These are phyloP conservation scores for Drosophila mettleri DNA, from an alignment of 2,888 invertebrate species.

Conservation along the genomic window DNA sequence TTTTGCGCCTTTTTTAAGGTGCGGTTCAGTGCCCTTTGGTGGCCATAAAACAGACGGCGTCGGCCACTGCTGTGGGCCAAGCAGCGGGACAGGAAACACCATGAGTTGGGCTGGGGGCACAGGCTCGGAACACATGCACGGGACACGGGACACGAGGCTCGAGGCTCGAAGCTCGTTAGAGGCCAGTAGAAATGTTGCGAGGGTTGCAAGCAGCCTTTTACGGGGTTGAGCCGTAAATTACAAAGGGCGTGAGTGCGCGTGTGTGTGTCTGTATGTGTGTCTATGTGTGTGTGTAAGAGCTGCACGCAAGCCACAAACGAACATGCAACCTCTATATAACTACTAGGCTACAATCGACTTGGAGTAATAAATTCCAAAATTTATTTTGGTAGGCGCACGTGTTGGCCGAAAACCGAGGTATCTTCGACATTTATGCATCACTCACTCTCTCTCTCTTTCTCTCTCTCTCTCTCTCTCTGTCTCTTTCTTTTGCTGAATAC, in stretches of 20 bases:
- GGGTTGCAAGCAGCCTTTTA: constrained; percentile 61
- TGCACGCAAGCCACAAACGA: constrained; percentile 72
- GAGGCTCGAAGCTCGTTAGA: constrained; percentile 52
- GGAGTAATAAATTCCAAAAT: constrained; percentile 63
- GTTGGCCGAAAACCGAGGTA: constrained; percentile 1
- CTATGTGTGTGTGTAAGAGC: constrained; percentile 10
- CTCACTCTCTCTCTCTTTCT: background rate
- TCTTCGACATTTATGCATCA: background rate
- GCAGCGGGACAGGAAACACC: constrained; percentile 60
- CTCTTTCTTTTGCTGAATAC: background rate
- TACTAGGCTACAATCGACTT: constrained; percentile 2
- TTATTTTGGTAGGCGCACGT: constrained; percentile 67
- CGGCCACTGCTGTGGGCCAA: constrained; percentile 45
- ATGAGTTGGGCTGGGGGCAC: constrained; percentile 57
- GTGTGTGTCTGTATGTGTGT: constrained; percentile 18
- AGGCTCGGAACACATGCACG: background rate
- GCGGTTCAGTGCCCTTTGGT: constrained; percentile 81
- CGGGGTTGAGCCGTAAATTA: constrained; percentile 63
- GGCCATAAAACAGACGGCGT: constrained; percentile 68
- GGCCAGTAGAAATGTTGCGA: constrained; percentile 47
- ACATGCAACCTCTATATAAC: constrained; percentile 64
- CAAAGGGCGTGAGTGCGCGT: constrained; percentile 39
- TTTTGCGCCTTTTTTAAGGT: constrained; percentile 76
- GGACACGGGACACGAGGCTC: background rate
- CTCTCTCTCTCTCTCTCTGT: background rate